Evolutionary conservation across 2,113 vertebrate species (phyloP), one percentile per base, ranked within the genome.

Genomic region (Dissostichus mawsoni): DNA sequence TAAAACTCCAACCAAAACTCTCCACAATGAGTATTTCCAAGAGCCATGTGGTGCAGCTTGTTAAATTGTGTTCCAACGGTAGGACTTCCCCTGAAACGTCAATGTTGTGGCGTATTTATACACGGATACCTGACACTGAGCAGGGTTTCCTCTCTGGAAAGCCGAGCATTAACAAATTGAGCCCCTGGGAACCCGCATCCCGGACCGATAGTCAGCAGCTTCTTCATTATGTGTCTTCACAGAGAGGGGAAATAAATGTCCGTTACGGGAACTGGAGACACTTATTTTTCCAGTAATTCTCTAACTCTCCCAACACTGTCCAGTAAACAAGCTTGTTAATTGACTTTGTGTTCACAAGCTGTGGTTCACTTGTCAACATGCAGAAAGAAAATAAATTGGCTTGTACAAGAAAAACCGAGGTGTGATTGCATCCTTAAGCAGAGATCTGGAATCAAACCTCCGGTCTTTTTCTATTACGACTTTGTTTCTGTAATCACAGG

Each of bases 401-500:
- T 62, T 10, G 61, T 18, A 3, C 25, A 47, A 61, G 75, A 41
- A 78, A 61, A 53, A 29, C 0, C 8, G 45, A 73, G 41, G 74
- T 62, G 52, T 20, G 55, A 80, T 74, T 23, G 0, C 50, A 2
- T 68, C 68, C 61, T 68, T 5, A 11, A n/a, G 33, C 68, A 16
- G 17, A 13, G 10, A 25, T 41, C 29, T 59, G 25, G 33, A 66
- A 53, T 61, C 36, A 48, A 63, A 61, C n/a, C 52, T 16, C 13
- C 14, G 12, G 4, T 67, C 74, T 63, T 52, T 41, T 61, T 51
- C 18, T 52, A 56, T 64, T 36, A 51, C 11, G 2, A 75, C 51
- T 23, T 56, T 73, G 66, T 55, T 13, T 71, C 33, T 48, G 59
- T 85, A 78, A 85, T 86, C 79, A 74, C 75, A 68, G 78, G 56